phyloP scores from a whole-genome alignment of 1,140 invertebrate genomes.

The Pseudomyrmex dendroicus region DNA sequence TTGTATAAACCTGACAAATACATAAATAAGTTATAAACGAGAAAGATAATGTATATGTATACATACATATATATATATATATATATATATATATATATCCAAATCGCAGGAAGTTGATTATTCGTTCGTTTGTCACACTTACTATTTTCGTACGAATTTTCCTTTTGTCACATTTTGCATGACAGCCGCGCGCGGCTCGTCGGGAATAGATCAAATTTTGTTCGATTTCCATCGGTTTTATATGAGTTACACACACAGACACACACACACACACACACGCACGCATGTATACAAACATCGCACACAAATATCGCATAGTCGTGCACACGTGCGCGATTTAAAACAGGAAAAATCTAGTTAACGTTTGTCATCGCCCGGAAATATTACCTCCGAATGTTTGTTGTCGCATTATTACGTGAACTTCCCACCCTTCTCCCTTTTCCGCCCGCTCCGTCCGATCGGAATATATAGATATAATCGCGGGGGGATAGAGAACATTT shows the following conservation, averaged over 20 bases:
- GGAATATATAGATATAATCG: not conserved
- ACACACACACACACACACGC: too few relatives aligned
- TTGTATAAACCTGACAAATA: too few relatives aligned
- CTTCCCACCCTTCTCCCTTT: not conserved
- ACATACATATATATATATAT: too few relatives aligned
- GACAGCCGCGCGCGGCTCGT: not conserved
- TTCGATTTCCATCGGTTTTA: not conserved
- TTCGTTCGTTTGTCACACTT: not conserved
- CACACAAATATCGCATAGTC: too few relatives aligned
- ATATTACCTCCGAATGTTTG: slow-evolving; percentile 9
- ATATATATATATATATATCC: too few relatives aligned
- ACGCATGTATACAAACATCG: too few relatives aligned
- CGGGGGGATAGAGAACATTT: slow-evolving; percentile 9
- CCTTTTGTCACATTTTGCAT: not conserved
- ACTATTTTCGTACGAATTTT: not conserved
- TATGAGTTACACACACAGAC: too few relatives aligned
- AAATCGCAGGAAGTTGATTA: not conserved
- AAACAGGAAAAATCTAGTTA: not conserved
- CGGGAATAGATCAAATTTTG: slow-evolving; percentile 11
- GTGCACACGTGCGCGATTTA: not conserved
- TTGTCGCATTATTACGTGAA: not conserved
- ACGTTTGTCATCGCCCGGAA: not conserved
- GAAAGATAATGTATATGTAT: too few relatives aligned
- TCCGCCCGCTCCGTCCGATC: too few relatives aligned
- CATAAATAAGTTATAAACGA: too few relatives aligned